Base-by-base conservation (phyloP, 2,113 vertebrate species). In the Stictonetta naevosa region DNA sequence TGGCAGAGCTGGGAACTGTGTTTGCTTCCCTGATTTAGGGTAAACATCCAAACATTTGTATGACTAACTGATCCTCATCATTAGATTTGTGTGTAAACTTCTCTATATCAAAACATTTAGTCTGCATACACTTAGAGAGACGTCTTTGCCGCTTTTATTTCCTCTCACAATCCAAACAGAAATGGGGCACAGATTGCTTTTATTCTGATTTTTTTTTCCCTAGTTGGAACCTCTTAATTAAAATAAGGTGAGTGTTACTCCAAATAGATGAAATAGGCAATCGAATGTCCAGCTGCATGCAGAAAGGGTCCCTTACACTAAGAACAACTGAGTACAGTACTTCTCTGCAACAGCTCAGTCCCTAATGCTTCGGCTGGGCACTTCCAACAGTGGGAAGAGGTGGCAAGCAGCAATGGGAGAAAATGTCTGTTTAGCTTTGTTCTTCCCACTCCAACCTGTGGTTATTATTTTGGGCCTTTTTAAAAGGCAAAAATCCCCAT, bases 1-100 rank as follows among this genome's bases (percentile, higher is more conserved):
- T 62, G 83, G 56, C 59, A 63, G 79, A 92, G 79, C 79, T 83
- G 55, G 67, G 53, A 91, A 62, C 56, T 56, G 13, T 84, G 55
- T 73, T 85, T 81, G 77, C 67, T 76, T 84, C 80, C 53, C 69
- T 59, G 33, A 52, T 72, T 93, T 72, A 64, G 74, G 52, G 77
- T 92, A 94, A 96, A 90, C 85, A 95, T 62, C 29, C 77, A 93
- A 91, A 78, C 22, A 6, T 59, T 72, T 55, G 23, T 64, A 53
- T 88, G 90, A 95, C 69, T 86, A 92, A 93, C 73, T 72, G 86
- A 93, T 68, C 83, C n/a, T 83, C 83, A 84, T 42, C 31, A 36
- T 62, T 66, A 66, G 52, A 89, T 79, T 79, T 72, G 53, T 73
- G 38, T 31, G 44, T 68, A 91, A 88, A 72, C 36, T 60, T 50